These are phyloP conservation scores for Zaprionus taronus DNA, from an alignment of 1,140 invertebrate genomes.

Conservation along the genomic window DNA sequence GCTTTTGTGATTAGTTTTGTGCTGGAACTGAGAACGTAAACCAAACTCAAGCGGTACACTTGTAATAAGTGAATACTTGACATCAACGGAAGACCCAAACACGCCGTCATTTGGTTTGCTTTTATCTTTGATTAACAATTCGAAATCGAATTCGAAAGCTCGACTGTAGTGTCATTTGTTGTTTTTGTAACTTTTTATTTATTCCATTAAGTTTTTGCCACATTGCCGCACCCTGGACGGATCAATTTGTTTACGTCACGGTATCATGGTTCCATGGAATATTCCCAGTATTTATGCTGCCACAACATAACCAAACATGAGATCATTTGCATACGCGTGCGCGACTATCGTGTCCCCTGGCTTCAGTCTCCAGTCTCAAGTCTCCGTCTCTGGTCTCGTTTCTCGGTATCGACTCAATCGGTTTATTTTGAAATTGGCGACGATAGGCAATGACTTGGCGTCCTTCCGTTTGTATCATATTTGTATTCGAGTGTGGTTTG, in stretches of 20 bases:
- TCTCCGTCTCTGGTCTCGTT: constrained; percentile 32
- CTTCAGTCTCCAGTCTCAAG: constrained; percentile 6
- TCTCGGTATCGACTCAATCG: constrained; percentile 40
- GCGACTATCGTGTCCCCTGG: constrained; percentile 1
- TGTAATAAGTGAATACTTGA: constrained; percentile 9
- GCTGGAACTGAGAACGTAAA: constrained; percentile 2
- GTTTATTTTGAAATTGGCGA: constrained; percentile 53
- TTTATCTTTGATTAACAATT: background rate
- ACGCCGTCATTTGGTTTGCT: constrained; percentile 3
- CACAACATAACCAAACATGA: constrained; percentile 51
- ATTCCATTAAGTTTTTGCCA: constrained; percentile 20
- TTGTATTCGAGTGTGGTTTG: constrained; percentile 8
- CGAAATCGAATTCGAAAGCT: constrained; percentile 12
- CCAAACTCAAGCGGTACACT: constrained; percentile 7
- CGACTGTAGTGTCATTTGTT: constrained; percentile 11
- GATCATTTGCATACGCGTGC: constrained; percentile 67
- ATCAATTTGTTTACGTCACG: constrained; percentile 66
- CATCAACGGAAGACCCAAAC: background rate
- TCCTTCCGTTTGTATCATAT: constrained; percentile 38
- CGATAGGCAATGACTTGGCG: constrained; percentile 21
- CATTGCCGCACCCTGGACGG: constrained; percentile 35
- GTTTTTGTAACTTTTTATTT: constrained; percentile 10
- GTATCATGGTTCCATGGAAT: constrained; percentile 61
- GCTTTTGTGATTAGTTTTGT: background rate
- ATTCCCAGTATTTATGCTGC: constrained; percentile 71